Base-by-base conservation (phyloP, 2,797 vertebrate species). In the Dendrocincla tyrannina region DNA sequence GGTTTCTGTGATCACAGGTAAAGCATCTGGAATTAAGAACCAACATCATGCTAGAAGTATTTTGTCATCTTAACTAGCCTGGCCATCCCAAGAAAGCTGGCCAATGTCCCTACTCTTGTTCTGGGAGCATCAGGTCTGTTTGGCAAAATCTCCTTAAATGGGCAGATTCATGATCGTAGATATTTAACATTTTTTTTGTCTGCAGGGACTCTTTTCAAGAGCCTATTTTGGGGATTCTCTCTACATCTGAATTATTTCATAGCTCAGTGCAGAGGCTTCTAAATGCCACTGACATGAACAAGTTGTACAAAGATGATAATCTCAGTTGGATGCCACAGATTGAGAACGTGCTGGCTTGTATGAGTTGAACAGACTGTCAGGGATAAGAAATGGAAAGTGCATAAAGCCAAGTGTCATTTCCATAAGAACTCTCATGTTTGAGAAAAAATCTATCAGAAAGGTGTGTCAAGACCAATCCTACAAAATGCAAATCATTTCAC, bases 241-340 rank as follows among this genome's bases (percentile, higher is more conserved):
- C 66, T 91, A 62, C 66, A 44, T 74, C 69, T 96, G 85, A 96
- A 92, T 96, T 96, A 96, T 96, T 93, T 85, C 93, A 58, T 70
- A 93, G 72, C 81, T 96, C 89, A 78, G 39, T 73, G 64, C 66
- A 81, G 82, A 88, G 82, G 33, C 50, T 93, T 89, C 84, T 94
- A 95, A 96, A 96, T 95, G 91, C 88, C 96, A 95, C 60, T 93
- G 95, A 92, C 93, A 92, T 93, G 94, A 96, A 92, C 93, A 96
- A 88, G 81, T 92, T 94, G 92, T 94, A 94, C 91, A 89, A 77
- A 92, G 87, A 91, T 91, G 78, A 93, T 93, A 78, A 92, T 92
- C 95, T 96, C 95, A 69, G 87, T 83, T 95, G 89, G 87, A 66
- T 13, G 0, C 56, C 87, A 33, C 84, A 91, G 81, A 88, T 35